Conservation (phyloP, 2,888 invertebrate genomes). For the Chironomus riparius region DNA sequence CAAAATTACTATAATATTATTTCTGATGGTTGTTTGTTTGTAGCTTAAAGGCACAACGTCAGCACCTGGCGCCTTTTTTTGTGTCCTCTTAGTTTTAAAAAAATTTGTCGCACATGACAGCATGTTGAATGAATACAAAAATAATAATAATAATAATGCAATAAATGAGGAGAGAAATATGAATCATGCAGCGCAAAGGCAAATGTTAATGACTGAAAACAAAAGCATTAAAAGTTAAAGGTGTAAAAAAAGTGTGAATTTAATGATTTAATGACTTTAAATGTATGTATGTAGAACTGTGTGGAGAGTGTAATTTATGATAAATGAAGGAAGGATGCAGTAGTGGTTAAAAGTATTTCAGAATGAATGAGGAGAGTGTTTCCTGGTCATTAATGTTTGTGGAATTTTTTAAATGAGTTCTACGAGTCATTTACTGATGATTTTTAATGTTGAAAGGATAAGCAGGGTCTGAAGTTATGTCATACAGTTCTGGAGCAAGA, state of each 20-base stretch:
- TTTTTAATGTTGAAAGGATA: no score
- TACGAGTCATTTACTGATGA: no score
- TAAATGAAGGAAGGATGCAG: no score
- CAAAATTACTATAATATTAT: neutral
- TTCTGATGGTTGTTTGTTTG: neutral
- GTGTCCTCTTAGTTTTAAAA: neutral
- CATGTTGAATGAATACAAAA: neutral
- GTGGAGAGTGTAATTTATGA: no score
- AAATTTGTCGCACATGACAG: neutral
- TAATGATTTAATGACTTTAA: neutral
- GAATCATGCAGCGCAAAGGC: neutral
- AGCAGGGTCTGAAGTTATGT: no score
- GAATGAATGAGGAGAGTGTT: no score
- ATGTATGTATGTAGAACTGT: no score
- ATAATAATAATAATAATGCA: neutral
- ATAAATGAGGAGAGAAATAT: neutral
- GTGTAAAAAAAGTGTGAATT: neutral
- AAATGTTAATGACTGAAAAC: no score
- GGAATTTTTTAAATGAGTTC: no score
- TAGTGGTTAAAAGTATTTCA: no score
- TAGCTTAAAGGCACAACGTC: neutral
- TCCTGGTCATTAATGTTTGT: no score
- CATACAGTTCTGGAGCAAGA: no score
- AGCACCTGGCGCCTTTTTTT: neutral
- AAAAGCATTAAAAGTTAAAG: neutral